Percentiles rank a stretch among this genome's conserved stretches.
Conservation (phyloP, 1,140 invertebrate species). For the Heterodera carotae region DNA sequence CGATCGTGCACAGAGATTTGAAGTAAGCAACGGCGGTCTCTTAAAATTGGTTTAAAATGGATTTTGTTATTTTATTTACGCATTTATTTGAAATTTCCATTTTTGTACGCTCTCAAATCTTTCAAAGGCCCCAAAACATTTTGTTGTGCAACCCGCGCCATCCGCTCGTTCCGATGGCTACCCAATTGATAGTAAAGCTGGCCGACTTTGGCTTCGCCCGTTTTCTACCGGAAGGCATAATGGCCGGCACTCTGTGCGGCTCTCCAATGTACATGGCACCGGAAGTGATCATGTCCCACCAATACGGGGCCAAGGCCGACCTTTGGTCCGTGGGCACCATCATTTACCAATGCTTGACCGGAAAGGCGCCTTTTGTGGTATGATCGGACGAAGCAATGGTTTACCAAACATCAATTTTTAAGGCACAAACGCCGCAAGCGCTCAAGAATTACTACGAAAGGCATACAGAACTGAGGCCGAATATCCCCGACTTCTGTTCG, state of each 20-base stretch:
- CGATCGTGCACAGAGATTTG: conserved; percentile 95
- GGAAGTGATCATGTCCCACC: conserved; percentile 98
- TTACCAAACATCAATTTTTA: conserved; percentile 32
- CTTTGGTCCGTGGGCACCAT: conserved; percentile 96
- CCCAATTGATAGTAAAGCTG: conserved; percentile 88
- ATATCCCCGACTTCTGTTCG: conserved; percentile 86
- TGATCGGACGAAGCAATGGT: conserved; percentile 11
- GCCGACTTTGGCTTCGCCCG: conserved; percentile 98
- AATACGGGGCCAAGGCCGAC: conserved; percentile 87
- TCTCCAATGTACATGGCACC: conserved; percentile 99
- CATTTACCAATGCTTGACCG: conserved; percentile 96
- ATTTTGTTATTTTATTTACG: not conserved
- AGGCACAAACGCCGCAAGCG: conserved; percentile 95
- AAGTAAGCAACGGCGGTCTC: conserved; percentile 69
- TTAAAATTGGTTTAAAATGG: not conserved
- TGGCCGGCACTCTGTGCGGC: conserved; percentile 98
- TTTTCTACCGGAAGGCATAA: conserved; percentile 95
- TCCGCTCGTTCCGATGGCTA: conserved; percentile 77
- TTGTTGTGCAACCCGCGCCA: conserved; percentile 69
- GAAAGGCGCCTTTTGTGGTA: conserved; percentile 86
- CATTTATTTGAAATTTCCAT: not conserved
- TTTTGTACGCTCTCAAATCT: not conserved
- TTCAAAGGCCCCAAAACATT: conserved; percentile 68
- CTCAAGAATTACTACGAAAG: conserved; percentile 96
- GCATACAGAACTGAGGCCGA: conserved; percentile 88